Base-by-base conservation (phyloP, 2,888 invertebrate genomes). In the Cataglyphis livida region DNA sequence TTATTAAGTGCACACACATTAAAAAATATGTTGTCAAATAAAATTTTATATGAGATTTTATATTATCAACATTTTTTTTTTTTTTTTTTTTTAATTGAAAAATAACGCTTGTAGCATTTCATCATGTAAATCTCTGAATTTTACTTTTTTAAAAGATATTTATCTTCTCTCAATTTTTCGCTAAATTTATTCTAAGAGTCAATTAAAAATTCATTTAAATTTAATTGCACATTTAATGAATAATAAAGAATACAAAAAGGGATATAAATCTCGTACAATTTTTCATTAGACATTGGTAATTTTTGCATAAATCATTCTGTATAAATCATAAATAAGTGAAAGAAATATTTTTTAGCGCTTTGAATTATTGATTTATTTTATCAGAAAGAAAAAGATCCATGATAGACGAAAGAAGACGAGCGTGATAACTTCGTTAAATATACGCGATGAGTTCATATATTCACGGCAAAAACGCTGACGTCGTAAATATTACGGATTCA, bases 401-500 rank as follows among this genome's bases (percentile, higher is more conserved):
- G 51, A n/a, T 51, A n/a, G 51, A 51, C 6, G n/a, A 12, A 38
- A 18, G 18, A 15, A n/a, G 6, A 15, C n/a, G 35, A 7, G 38
- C 57, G 48, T n/a, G 65, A 75, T 25, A 65, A 4, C n/a, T n/a
- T 28, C 54, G 57, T 41, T 78, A 78, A 78, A 78, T 78, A 70
- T 70, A 18, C 25, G 76, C 51, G 76, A 59, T 48, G 78, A 61
- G 44, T 78, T 78, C 70, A 59, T 78, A 78, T 35, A 78, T 78
- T 78, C 78, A 59, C 59, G 59, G 35, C 41, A 35, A 59, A 12
- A 70, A 59, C 18, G 70, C 78, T 70, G 70, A 78, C 44, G 44
- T 70, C 59, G 70, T 79, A 79, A 79, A 79, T 79, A 79, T 79
- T 79, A 79, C 59, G 78, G 78, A 79, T 79, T 79, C 70, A 79